phyloP scores from a whole-genome alignment of 2,888 invertebrate species.

The Fragum whitleyi region DNA sequence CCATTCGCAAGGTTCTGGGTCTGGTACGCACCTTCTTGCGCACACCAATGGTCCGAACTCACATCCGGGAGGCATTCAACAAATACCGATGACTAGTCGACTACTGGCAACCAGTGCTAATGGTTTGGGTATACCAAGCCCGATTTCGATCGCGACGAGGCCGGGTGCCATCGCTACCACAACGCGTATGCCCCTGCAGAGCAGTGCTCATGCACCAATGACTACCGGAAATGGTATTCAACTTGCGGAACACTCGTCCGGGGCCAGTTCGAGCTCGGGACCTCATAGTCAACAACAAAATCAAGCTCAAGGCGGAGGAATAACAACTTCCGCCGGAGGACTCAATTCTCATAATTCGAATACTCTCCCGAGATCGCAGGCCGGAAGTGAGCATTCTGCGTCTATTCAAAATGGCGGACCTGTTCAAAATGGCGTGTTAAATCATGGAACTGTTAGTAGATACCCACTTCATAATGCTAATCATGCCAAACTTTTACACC shows the following conservation, averaged over 20 bases:
- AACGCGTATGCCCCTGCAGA: slow-evolving; percentile 52
- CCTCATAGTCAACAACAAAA: slow-evolving; percentile 9
- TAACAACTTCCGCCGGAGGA: slow-evolving; percentile 64
- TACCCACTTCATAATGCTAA: slow-evolving; percentile 66
- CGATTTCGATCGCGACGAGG: background rate
- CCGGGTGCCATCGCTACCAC: slow-evolving; percentile 48
- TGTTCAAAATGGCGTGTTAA: slow-evolving; percentile 56
- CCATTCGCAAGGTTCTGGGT: slow-evolving; percentile 58
- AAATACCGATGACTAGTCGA: slow-evolving; percentile 57
- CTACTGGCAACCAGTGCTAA: slow-evolving; percentile 48
- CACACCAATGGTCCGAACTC: slow-evolving; percentile 23
- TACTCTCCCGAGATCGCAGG: slow-evolving; percentile 50
- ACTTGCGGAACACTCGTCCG: slow-evolving; percentile 41
- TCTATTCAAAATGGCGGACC: slow-evolving; percentile 69
- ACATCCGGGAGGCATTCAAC: slow-evolving; percentile 42
- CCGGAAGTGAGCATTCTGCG: slow-evolving; percentile 44
- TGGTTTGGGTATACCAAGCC: slow-evolving; percentile 34
- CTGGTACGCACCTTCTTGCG: slow-evolving; percentile 48
- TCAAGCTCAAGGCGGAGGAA: slow-evolving; percentile 61
- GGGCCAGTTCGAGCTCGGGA: slow-evolving; percentile 24
- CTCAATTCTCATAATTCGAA: slow-evolving; percentile 59
- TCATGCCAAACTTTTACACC: slow-evolving; percentile 70
- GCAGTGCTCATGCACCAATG: slow-evolving; percentile 45
- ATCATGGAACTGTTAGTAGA: slow-evolving; percentile 52
- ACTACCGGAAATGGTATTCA: slow-evolving; percentile 41